Conservation (phyloP, 2,797 vertebrate species). For the Macrochelys suwanniensis region DNA sequence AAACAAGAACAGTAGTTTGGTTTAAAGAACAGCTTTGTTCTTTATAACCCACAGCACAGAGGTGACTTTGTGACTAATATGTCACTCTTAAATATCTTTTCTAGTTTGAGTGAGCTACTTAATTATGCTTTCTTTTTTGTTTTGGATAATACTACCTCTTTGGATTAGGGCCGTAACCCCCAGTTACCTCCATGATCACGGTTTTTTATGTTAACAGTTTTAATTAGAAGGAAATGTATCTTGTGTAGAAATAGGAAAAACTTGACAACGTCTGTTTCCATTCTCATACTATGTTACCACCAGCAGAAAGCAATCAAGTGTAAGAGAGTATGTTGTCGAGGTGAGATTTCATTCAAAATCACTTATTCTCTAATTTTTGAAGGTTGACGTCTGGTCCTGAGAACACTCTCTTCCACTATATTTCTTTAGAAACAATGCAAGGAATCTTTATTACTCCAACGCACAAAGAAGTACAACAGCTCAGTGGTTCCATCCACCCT, state of each 20-base stretch:
- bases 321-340: background rate
- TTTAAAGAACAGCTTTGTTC: background rate
- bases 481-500: conserved; percentile 91
- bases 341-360: background rate
- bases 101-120: background rate
- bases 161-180: background rate
- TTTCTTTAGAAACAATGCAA: conserved; percentile 92
- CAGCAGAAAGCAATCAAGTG: background rate
- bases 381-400: conserved; percentile 93
- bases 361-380: conserved; percentile 6
- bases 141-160: background rate
- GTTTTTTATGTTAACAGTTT: background rate
- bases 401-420: conserved; percentile 96
- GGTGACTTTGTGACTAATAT: background rate
- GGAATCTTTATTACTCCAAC: conserved; percentile 97
- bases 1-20: background rate
- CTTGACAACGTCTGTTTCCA: background rate
- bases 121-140: background rate
- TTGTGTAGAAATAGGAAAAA: background rate
- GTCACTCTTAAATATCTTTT: background rate
- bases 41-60: background rate
- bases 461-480: conserved; percentile 89
- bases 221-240: conserved; percentile 5
- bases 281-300: background rate
- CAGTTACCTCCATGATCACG: background rate